These are phyloP conservation scores for Python bivittatus DNA, from an alignment of 2,113 vertebrate species.

Conservation along the genomic window DNA sequence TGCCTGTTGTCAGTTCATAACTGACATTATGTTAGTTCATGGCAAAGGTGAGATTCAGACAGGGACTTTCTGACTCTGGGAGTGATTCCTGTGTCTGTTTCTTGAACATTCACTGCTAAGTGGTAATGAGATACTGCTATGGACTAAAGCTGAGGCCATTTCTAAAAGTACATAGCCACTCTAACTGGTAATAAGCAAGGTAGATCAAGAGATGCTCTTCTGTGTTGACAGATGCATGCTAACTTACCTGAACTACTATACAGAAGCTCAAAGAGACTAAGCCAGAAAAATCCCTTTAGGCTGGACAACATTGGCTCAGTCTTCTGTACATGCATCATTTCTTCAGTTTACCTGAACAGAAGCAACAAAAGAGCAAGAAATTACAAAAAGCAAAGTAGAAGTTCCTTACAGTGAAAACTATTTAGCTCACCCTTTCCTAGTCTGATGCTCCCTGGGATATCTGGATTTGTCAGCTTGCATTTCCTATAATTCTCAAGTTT, in stretches of 20 bases:
- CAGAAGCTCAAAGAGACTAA: not conserved
- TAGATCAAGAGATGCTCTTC: not conserved
- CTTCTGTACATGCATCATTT: not conserved
- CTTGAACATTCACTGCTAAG: not conserved
- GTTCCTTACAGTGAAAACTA: not conserved
- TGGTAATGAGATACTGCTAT: not conserved
- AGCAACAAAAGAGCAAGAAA: fast-evolving
- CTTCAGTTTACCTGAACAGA: not conserved
- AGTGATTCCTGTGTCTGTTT: not conserved
- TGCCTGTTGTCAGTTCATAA: not conserved
- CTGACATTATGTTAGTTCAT: not conserved
- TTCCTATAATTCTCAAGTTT: not conserved
- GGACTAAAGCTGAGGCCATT: not conserved
- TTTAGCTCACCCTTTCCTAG: not conserved
- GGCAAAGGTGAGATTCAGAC: not conserved
- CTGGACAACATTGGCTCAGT: not conserved
- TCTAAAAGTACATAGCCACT: not conserved
- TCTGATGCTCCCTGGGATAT: not conserved
- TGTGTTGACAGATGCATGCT: not conserved
- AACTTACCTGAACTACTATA: constrained; percentile 15
- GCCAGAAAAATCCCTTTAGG: constrained; percentile 9
- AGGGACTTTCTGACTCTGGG: not conserved
- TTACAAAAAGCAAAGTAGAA: not conserved
- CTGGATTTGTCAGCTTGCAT: not conserved
- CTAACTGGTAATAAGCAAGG: not conserved